These are phyloP conservation scores for Passer domesticus DNA, from an alignment of 2,113 vertebrate genomes.

Conservation along the genomic window DNA sequence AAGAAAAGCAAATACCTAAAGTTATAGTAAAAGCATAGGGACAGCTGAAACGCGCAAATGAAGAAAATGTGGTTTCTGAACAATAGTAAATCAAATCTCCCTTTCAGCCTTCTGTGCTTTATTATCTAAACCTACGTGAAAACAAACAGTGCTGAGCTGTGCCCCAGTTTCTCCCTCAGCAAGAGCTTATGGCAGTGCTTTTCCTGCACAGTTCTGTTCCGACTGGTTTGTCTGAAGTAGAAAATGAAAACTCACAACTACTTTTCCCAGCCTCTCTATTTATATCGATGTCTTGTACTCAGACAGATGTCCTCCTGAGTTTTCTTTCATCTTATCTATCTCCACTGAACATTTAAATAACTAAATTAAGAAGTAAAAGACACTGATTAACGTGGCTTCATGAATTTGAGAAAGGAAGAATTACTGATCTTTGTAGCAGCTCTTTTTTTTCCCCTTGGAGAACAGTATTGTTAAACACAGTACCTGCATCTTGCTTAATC, in stretches of 20 bases:
- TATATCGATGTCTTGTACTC: background rate
- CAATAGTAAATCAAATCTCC: slow-evolving; percentile 10
- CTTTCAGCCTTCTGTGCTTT: background rate
- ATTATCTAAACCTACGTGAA: slow-evolving; percentile 48
- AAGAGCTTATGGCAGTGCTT: slow-evolving; percentile 40
- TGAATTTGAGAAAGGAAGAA: background rate
- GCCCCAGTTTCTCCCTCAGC: slow-evolving; percentile 48
- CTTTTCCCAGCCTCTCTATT: slow-evolving; percentile 9
- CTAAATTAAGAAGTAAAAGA: slow-evolving; percentile 1
- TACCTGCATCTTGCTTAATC: background rate
- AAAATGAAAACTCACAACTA: background rate
- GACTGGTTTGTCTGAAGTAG: background rate
- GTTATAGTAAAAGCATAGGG: background rate
- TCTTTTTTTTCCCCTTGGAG: background rate
- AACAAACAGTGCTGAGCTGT: slow-evolving; percentile 53
- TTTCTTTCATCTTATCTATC: slow-evolving; percentile 3
- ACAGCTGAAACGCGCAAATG: background rate
- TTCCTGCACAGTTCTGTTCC: background rate
- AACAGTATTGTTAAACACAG: background rate
- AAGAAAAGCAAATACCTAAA: slow-evolving; percentile 11
- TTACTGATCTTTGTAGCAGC: background rate
- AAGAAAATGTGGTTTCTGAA: slow-evolving; percentile 16
- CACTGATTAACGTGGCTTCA: background rate
- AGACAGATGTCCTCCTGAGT: background rate
- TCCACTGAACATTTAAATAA: slow-evolving; percentile 17